Conservation (phyloP, 2,888 invertebrate species). For the Calameuta idolon region DNA sequence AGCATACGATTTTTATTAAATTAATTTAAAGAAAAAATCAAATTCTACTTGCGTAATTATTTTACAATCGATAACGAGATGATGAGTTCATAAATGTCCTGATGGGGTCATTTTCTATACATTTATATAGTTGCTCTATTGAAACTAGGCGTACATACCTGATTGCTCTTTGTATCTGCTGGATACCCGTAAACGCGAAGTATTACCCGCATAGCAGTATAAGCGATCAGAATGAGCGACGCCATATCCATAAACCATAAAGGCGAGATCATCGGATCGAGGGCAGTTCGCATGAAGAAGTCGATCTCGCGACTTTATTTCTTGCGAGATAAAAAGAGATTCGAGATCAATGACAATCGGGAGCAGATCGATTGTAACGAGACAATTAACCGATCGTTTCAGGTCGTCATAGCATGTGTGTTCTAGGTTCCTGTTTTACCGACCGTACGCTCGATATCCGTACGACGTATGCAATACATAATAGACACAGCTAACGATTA, state of each 20-base stretch:
- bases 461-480: not conserved
- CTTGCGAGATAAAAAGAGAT: constrained; percentile 24
- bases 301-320: constrained; percentile 40
- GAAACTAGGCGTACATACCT: not conserved
- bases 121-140: not conserved
- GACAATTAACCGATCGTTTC: constrained; percentile 33
- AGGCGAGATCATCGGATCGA: not conserved
- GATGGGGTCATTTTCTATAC: not conserved
- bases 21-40: not conserved
- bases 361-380: constrained; percentile 25
- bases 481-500: not conserved
- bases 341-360: constrained; percentile 22
- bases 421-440: not conserved
- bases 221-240: not conserved
- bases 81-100: not conserved
- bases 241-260: not conserved
- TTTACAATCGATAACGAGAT: not conserved
- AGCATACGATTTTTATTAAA: not conserved
- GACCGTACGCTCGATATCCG: not conserved
- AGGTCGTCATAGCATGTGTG: not conserved
- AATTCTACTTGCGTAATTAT: not conserved
- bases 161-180: not conserved
- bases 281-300: constrained; percentile 41
- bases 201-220: not conserved
- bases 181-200: not conserved